phyloP scores from a whole-genome alignment of 2,888 invertebrate genomes.

The Papilio elwesi region DNA sequence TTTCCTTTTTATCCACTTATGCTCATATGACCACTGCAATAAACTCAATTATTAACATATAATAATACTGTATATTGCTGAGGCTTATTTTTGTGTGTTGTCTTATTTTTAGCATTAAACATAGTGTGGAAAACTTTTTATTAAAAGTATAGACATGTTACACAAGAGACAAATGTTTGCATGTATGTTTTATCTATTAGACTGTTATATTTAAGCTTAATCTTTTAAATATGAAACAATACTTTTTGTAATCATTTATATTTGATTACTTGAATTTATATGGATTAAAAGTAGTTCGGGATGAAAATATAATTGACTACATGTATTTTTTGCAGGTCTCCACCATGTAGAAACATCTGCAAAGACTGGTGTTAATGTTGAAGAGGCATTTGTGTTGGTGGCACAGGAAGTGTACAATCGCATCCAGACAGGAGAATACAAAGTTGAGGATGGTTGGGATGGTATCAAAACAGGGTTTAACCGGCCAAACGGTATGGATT shows the following conservation, averaged over 20 bases:
- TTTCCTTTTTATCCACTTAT: slow-evolving; percentile 15
- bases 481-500: slow-evolving; percentile 91
- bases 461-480: slow-evolving; percentile 97
- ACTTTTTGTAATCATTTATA: too few species aligned
- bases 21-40: neutral
- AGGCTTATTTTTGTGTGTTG: neutral
- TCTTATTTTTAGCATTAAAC: neutral
- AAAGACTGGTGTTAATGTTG: slow-evolving; percentile 95
- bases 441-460: slow-evolving; percentile 98
- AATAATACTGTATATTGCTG: neutral
- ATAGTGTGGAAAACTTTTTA: neutral
- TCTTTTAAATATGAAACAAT: too few species aligned
- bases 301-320: neutral
- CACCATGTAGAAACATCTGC: slow-evolving; percentile 99
- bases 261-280: too few species aligned
- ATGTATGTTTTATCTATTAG: neutral
- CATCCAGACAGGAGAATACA: slow-evolving; percentile 96
- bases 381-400: slow-evolving; percentile 95
- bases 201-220: neutral
- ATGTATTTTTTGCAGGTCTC: slow-evolving; percentile 75
- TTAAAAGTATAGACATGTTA: too few species aligned
- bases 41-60: neutral
- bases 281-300: neutral
- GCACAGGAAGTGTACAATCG: slow-evolving; percentile 96
- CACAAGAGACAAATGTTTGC: neutral